Evolutionary conservation across 2,797 vertebrate genomes (phyloP).

Genomic region (Microctenopoma lineatum): DNA sequence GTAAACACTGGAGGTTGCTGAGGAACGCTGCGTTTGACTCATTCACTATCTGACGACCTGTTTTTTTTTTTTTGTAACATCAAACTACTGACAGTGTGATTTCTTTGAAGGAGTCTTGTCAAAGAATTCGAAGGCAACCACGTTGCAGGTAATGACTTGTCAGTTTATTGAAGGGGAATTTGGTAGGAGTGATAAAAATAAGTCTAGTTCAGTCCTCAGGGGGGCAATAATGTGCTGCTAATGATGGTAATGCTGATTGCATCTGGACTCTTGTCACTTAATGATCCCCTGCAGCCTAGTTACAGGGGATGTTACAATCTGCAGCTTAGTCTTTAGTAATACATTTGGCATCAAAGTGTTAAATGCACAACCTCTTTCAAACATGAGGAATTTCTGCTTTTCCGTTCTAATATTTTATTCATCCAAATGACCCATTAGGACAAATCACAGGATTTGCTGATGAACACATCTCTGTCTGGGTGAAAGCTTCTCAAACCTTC

Average conservation of each 20-base stretch:
- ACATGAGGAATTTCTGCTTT: too few relatives aligned
- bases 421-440: too few relatives aligned
- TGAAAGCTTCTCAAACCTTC: too few relatives aligned
- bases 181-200: slow-evolving; percentile 1
- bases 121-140: not conserved
- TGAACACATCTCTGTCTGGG: too few relatives aligned
- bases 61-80: not conserved
- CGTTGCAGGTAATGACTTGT: not conserved
- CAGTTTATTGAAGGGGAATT: not conserved
- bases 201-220: slow-evolving; percentile 34
- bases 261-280: not conserved
- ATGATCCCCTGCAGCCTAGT: too few relatives aligned
- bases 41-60: not conserved
- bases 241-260: not conserved
- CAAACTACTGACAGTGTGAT: not conserved
- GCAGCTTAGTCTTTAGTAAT: too few relatives aligned
- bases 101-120: not conserved
- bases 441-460: too few relatives aligned
- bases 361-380: too few relatives aligned
- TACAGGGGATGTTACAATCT: too few relatives aligned
- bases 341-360: too few relatives aligned
- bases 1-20: slow-evolving; percentile 47
- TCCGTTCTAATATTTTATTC: too few relatives aligned
- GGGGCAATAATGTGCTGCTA: slow-evolving; percentile 48
- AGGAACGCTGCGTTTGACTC: slow-evolving; percentile 35